Base-by-base conservation (phyloP, 2,797 vertebrate species). In the Halcyon leucocephala region DNA sequence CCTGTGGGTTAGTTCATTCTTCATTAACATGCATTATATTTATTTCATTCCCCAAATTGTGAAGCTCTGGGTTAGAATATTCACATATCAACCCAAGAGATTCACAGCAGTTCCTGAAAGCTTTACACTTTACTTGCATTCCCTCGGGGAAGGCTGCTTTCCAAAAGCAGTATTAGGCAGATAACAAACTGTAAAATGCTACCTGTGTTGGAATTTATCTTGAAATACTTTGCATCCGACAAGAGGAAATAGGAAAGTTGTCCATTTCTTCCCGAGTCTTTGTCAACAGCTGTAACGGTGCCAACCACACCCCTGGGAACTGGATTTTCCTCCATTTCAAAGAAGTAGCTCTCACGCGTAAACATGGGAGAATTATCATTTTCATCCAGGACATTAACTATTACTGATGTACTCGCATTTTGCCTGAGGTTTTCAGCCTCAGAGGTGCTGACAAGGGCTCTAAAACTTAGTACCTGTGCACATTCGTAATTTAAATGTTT, bases 121-220 rank as follows among this genome's bases (percentile, higher is more conserved):
- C 39, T 84, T 90, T 85, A 78, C 19, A 51, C 28, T 84, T 93
- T 52, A 48, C 51, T 94, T 78, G 25, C 6, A 26, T 31, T 69
- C 29, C 55, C 41, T 52, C 57, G 87, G 44, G 49, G 22, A 90
- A 82, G 6, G 14, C 17, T 81, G 51, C 51, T 78, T 89, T 90
- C 76, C 51, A 92, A 89, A 95, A 88, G 39, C 51, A 89, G 4
- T 87, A 95, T 69, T 61, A 78, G 33, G 66, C 76, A 81, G n/a
- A 95, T 77, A 81, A 85, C 20, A 90, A 95, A 93, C 70, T 25
- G 35, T 37, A 87, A 90, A 95, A 86, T n/a, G 60, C 95, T 98
- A 99, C 99, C 99, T 98, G 99, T 99, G 96, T 98, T 99, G n/a
- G 98, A 86, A 90, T 99, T 99, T 26, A 99, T 98, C 92, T 98